Percentiles rank a stretch among this genome's conserved stretches.
phyloP scores from a whole-genome alignment of 2,888 invertebrate species.

The Leucoma salicis region DNA sequence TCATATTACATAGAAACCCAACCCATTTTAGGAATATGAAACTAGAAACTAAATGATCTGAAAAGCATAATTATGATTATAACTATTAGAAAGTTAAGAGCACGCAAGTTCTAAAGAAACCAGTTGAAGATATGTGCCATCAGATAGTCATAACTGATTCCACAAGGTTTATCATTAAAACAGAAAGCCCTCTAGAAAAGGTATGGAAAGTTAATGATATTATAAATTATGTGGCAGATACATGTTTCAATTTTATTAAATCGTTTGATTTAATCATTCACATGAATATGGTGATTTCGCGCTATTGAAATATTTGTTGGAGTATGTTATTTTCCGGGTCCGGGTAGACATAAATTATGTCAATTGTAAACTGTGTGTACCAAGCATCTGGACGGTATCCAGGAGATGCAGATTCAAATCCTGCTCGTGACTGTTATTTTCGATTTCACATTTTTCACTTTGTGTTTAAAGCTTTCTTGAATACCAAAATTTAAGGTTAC shows the following conservation, averaged over 20 bases:
- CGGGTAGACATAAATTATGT: too few species aligned
- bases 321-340: background rate
- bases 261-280: slow-evolving; percentile 21
- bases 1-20: too few species aligned
- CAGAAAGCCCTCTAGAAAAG: slow-evolving; percentile 3
- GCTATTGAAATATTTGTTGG: background rate
- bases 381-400: too few species aligned
- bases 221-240: slow-evolving; percentile 21
- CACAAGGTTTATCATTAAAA: slow-evolving; percentile 23
- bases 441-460: too few species aligned
- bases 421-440: too few species aligned
- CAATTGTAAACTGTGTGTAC: too few species aligned
- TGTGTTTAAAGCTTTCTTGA: too few species aligned
- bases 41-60: too few species aligned
- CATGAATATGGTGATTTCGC: slow-evolving; percentile 28
- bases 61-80: too few species aligned
- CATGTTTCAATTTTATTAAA: slow-evolving; percentile 25
- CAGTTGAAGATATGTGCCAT: slow-evolving; percentile 29
- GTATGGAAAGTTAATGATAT: slow-evolving; percentile 5
- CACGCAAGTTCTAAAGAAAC: slow-evolving; percentile 7
- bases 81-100: background rate
- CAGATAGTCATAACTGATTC: slow-evolving; percentile 24
- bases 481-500: too few species aligned
- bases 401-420: too few species aligned
- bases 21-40: too few species aligned